phyloP scores from a whole-genome alignment of 2,888 invertebrate genomes.

The Agonopterix alstromeriana region DNA sequence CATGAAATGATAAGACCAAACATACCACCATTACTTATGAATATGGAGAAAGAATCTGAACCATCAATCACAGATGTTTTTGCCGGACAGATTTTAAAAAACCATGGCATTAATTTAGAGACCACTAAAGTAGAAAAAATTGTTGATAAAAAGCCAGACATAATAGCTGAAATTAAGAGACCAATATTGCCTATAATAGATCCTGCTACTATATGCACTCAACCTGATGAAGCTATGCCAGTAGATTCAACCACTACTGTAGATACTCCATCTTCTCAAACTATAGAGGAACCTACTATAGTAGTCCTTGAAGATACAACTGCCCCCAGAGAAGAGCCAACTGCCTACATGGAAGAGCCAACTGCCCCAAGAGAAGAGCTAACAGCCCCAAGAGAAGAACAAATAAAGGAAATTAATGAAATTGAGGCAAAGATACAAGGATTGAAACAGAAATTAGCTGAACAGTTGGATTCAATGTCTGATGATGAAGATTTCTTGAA shows the following conservation, averaged over 20 bases:
- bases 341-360: too few species aligned
- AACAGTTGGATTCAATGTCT: conserved; percentile 73
- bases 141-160: conserved; percentile 34
- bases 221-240: conserved; percentile 21
- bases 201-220: conserved; percentile 50
- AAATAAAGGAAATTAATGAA: conserved; percentile 58
- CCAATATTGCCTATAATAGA: conserved; percentile 64
- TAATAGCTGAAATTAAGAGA: conserved; percentile 39
- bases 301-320: too few species aligned
- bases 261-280: conserved; percentile 20
- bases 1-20: conserved; percentile 62
- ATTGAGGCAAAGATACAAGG: conserved; percentile 80
- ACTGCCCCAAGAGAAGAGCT: conserved; percentile 38
- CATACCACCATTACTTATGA: conserved; percentile 65
- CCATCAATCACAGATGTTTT: conserved; percentile 79
- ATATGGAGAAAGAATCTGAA: conserved; percentile 65
- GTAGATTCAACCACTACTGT: conserved; percentile 44
- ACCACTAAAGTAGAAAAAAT: conserved; percentile 36
- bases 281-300: background rate
- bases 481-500: conserved; percentile 81
- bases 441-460: conserved; percentile 57
- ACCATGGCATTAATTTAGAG: conserved; percentile 58
- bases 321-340: too few species aligned
- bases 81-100: conserved; percentile 78
- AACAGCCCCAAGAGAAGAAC: conserved; percentile 36